Evolutionary conservation across 1,140 invertebrate species (phyloP), one percentile per base, ranked within the genome.

Genomic region (Conopomorpha cramerella): DNA sequence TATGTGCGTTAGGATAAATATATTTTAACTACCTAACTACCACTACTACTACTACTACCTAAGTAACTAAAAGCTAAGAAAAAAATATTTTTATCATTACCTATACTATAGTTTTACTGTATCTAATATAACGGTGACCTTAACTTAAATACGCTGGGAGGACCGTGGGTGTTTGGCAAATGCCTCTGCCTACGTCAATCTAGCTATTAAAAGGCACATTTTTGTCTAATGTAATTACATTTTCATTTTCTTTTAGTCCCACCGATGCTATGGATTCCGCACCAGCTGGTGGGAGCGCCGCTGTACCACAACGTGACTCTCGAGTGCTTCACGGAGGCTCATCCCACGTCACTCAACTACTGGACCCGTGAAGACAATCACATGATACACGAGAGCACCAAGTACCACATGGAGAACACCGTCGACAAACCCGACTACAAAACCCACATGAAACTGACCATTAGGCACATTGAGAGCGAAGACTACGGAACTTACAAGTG

Each of bases 401-500:
- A 94, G 67, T 93, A 93, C 65, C 86, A 86, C 49, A 83, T 85
- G 53, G 84, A 86, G 53, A 88, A 87, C 37, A 82, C 81, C 13
- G 77, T 86, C 13, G 86, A 86, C 25, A 60, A 66, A 25, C 87
- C 87, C 1, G 79, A 85, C 8, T 93, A 93, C 55, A 93, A 92
- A 55, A 91, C 87, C 8, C 89, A 92, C 50, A 92, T 93, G 90
- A 84, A 82, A 42, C 77, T 93, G 15, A 86, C 86, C 8, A 91
- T 93, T 43, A 77, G 80, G 46, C 84, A 91, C 56, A 85, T 92
- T 15, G 79, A 86, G 51, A 84, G 86, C 36, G 82, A 76, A 51
- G 91, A 95, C 70, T 93, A 91, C 59, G 92, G 91, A 8, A 89
- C 84, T 32, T 95, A 95, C 76, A 94, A 93, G 68, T 96, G 93